Base-by-base conservation (phyloP, 1,140 invertebrate genomes). In the Heliothis subflexa region DNA sequence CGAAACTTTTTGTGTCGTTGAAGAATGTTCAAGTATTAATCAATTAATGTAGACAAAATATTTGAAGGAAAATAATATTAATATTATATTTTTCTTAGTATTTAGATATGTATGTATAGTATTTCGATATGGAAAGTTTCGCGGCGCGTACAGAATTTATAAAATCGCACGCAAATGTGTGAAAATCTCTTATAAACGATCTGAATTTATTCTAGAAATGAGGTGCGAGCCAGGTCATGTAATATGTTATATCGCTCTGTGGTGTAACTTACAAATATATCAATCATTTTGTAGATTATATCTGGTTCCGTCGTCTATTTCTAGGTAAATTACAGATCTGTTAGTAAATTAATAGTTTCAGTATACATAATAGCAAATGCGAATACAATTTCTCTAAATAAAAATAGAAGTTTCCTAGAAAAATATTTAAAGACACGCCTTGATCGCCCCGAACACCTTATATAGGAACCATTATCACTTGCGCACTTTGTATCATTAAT, bases 81-180 rank as follows among this genome's bases (percentile, higher is more conserved):
- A 84, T 83, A 85, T 84, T 88, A 85, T 86, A 86, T 89, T 89
- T 88, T 90, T 90, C 86, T 82, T 90, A 89, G 87, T 83, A 82
- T 83, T 82, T 88, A 89, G 85, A 84, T 81, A 83, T 76, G 73
- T 81, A 82, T 78, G 81, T 81, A 78, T 54, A 73, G 66, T 77
- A 77, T 80, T 57, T 80, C 28, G 54, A 55, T 16, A 50, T 49
- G 12, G 73, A 73, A 62, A 25, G 79, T 71, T 59, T 57, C 55
- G 52, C 28, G 61, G 21, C 50, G 59, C 62, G 61, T 33, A 45
- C 61, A 66, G 81, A 80, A 81, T 84, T 83, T 82, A 79, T 82
- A 84, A 84, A 85, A 82, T 83, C 88, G 81, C 85, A 83, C 82
- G 84, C 81, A 78, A 84, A 78, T 81, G 83, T 76, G 73, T 54